Base-by-base conservation (phyloP, 2,113 vertebrate genomes). In the Phocoena sinus region DNA sequence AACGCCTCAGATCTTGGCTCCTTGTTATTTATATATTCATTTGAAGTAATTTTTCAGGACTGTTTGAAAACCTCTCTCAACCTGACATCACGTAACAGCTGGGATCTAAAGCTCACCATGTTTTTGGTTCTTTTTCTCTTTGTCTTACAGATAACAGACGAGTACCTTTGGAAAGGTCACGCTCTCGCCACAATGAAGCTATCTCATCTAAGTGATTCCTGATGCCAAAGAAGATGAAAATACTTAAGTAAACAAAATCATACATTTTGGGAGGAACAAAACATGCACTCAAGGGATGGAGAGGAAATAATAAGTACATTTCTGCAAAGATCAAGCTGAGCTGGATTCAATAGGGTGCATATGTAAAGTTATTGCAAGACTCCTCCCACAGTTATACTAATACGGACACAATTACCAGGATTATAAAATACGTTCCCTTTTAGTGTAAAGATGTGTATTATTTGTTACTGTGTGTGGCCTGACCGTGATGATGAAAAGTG, bases 151-250 rank as follows among this genome's bases (percentile, higher is more conserved):
- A 99, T 98, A 99, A 99, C 98, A 99, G 99, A 89, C 99, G 99
- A 81, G 98, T 98, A 85, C 98, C 99, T 98, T 98, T 99, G 98
- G 99, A 99, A 99, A 99, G 99, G 98, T 99, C 99, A 94, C 99
- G 99, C 89, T 99, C 99, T 67, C 99, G 99, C 91, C 99, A 99
- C 99, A 99, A 99, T 95, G 98, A 99, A 98, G 98, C 98, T 97
- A 98, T 99, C 97, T 98, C 98, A 97, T 99, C 99, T 95, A 98
- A 98, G 97, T 99, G 99, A 99, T 99, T 99, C 95, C 98, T 96
- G 89, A 98, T 98, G 97, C 98, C 98, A 99, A 98, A 98, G 98
- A 98, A 98, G 96, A 97, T 95, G 97, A 96, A 97, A 97, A 97
- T 98, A 96, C 98, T 98, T 97, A 98, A 97, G 93, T 97, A 91